Base-by-base conservation (phyloP, 1,140 invertebrate genomes). In the Drosophila carrolli region DNA sequence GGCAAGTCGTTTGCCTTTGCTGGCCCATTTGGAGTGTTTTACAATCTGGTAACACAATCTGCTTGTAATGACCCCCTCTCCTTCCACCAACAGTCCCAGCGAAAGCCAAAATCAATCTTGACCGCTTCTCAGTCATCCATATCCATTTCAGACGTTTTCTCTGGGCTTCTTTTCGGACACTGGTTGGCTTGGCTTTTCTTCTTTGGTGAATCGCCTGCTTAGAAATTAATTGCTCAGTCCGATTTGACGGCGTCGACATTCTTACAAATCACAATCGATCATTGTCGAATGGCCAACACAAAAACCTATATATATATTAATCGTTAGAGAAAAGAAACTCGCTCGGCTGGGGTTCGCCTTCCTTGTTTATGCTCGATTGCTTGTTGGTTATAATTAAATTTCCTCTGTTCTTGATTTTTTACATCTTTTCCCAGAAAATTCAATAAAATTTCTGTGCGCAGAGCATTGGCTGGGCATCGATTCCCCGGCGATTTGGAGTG, bases 241-340 rank as follows among this genome's bases (percentile, higher is more conserved):
- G 65, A 67, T 50, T 68, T 40, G 47, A 55, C 38, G 60, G 51
- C 56, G 65, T 75, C 75, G 58, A 75, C 77, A 75, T 85, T 85
- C 77, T 70, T 77, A 85, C 62, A 78, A 85, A 85, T 85, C 79
- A 86, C 83, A 88, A 86, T 86, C 83, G 83, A 86, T 86, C 83
- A 86, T 86, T 86, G 83, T 79, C 83, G 67, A 76, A 46, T 41
- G 35, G 58, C 46, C 55, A 50, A 55, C 27, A 48, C 7, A 67
- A 50, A 61, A 62, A 56, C 38, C 43, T n/a, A 51, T 10, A 16
- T 48, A 59, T 53, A 75, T 59, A 59, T 74, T 48, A 80, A 79
- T 79, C 78, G 59, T 57, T 60, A 50, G 75, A 57, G 61, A 51
- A 59, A 40, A 53, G 66, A 68, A 82, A 81, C 60, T 67, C 37